Conservation (phyloP, 2,888 invertebrate species). For the Synanthedon tipuliformis region DNA sequence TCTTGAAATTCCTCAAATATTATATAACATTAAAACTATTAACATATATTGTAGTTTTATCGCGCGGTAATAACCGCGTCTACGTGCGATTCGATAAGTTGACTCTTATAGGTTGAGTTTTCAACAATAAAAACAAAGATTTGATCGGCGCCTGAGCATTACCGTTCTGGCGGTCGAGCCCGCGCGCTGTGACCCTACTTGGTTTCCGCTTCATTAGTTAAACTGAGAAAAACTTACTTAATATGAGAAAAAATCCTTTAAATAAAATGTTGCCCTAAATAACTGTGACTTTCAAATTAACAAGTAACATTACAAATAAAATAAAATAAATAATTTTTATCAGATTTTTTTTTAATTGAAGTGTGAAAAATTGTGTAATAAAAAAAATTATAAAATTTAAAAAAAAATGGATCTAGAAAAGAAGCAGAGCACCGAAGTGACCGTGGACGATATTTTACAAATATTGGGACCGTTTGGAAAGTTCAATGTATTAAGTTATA, state of each 20-base stretch:
- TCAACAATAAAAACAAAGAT: slow-evolving; percentile 48
- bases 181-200: slow-evolving; percentile 19
- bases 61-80: slow-evolving; percentile 2
- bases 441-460: slow-evolving; percentile 54
- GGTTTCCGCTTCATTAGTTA: no score
- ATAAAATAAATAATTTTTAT: no score
- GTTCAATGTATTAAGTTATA: slow-evolving; percentile 48
- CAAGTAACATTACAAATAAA: no score
- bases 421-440: slow-evolving; percentile 39
- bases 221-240: no score
- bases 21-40: background rate
- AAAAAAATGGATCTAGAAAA: slow-evolving; percentile 54
- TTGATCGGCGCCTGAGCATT: slow-evolving; percentile 30
- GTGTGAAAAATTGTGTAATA: background rate
- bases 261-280: no score
- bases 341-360: no score
- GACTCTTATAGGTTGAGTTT: slow-evolving; percentile 22
- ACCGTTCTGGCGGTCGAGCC: slow-evolving; percentile 27
- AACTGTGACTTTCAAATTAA: no score
- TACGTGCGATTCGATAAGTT: slow-evolving; percentile 16
- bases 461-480: slow-evolving; percentile 51
- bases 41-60: background rate
- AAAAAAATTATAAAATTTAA: background rate
- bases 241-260: no score
- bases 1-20: background rate